Evolutionary conservation across 2,888 invertebrate genomes (phyloP), one percentile per base, ranked within the genome.

Genomic region (Patella pellucida): DNA sequence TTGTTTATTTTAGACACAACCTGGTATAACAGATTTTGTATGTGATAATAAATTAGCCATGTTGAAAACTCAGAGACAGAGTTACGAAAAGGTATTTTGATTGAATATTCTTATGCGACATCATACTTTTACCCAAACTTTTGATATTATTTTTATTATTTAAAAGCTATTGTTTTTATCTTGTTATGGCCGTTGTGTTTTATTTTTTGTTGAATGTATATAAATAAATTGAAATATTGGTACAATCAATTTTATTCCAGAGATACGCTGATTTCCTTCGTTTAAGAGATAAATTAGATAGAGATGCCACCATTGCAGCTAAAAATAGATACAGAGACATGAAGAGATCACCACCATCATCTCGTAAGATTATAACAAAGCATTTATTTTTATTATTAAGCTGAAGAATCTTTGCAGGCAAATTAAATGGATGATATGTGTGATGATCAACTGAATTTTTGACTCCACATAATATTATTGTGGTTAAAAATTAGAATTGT

Each of bases 41-140:
- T 73, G 88, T 23, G 70, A 80, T 70, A 86, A 83, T 79, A 89
- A 89, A 72, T 79, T 88, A 23, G 81, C 81, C 23, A 81, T 88
- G 78, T 77, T 89, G 68, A 78, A 79, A 51, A 86, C 83, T 31
- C 83, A 87, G 76, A 81, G 88, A 76, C 84, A 87, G 73, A 77
- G 81, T 0, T 76, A 84, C n/a, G 76, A 83, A 54, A 82, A 86
- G 86, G 87, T 87, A 27, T 7, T 31, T 31, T 31, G 31, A 31
- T 31, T 31, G 4, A 31, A 31, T 31, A 31, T 31, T 31, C 4
- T 31, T 3, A 31, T 31, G 4, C 4, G 31, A 31, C 31, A 31
- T 31, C 27, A 3, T 27, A 27, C 3, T 2, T 31, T 31, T 31
- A 31, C 31, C 31, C 31, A 31, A 5, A 41, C 41, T 7, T 41